Evolutionary conservation across 23 tunicate species (phyloP), one percentile per base, ranked within the genome.

Genomic region (Phallusia fumigata): DNA sequence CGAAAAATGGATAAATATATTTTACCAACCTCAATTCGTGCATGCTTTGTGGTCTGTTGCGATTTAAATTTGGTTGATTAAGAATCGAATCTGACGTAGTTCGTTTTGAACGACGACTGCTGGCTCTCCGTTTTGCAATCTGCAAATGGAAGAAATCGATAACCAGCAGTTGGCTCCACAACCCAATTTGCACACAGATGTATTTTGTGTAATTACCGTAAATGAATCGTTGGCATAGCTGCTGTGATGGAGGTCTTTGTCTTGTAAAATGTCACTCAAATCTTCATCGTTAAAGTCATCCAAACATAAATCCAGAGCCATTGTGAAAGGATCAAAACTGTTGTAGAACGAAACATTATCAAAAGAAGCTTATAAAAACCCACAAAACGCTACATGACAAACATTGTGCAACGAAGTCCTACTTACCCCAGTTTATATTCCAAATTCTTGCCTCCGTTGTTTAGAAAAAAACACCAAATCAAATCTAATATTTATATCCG

Each of bases 221-320:
- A 83, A 91, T 30, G 77, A 36, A 77, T 85, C 87, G 84, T 91
- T 91, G 36, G 77, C 64, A 47, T 83, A 86, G 33, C 90, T 74
- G 65, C 53, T 78, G 6, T 31, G 73, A 18, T 86, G 75, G 28
- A 82, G 74, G 11, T 88, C 79, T 31, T 85, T 81, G 35, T 91
- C 96, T 34, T 82, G 81, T 16, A 88, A 73, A 24, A 91, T 91
- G 49, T 91, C 96, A 64, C 90, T 91, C 81, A 91, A 53, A 36
- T 91, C 96, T 78, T 91, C 96, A 58, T 91, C 96, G 32, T 91
- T 79, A 80, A 85, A 91, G 79, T 91, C 96, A 28, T 91, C 96
- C 73, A 91, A 77, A 0, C 87, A 82, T 32, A 91, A 49, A 73
- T 91, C 96, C 69, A 58, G 13, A 58, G 69, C 69, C 69, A 58